Conservation (phyloP, 1,140 invertebrate genomes). For the Atopsyche davidsoni region DNA sequence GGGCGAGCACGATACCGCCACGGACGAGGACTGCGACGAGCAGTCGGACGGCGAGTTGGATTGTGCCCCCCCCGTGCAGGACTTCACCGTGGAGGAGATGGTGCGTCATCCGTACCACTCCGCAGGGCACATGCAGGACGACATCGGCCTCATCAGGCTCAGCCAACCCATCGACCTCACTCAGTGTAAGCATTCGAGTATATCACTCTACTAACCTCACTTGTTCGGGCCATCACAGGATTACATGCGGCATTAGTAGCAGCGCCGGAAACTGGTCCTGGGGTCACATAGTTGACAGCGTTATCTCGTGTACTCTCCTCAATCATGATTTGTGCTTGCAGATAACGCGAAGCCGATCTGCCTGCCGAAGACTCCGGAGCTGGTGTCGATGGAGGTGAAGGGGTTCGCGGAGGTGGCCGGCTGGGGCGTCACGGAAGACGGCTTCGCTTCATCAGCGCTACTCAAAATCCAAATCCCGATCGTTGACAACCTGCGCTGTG, state of each 20-base stretch:
- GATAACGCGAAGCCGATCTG: slow-evolving; percentile 60
- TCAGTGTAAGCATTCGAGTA: slow-evolving; percentile 7
- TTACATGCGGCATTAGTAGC: too few species aligned
- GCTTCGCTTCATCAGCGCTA: too few species aligned
- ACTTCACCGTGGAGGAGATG: slow-evolving; percentile 41
- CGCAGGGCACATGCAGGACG: slow-evolving; percentile 41
- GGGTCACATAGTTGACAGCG: too few species aligned
- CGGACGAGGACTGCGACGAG: slow-evolving; percentile 53
- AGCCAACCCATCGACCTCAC: slow-evolving; percentile 47
- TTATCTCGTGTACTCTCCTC: too few species aligned
- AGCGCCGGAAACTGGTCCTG: too few species aligned
- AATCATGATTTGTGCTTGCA: too few species aligned
- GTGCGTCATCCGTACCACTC: slow-evolving; percentile 42
- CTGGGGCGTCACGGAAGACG: slow-evolving; percentile 9
- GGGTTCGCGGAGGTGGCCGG: slow-evolving; percentile 6
- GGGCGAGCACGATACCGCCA: slow-evolving; percentile 57
- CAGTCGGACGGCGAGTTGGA: slow-evolving; percentile 37
- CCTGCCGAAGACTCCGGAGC: slow-evolving; percentile 44
- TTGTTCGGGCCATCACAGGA: too few species aligned
- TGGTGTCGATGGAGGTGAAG: slow-evolving; percentile 23
- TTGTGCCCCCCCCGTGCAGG: slow-evolving; percentile 54
- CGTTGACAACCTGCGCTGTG: too few species aligned
- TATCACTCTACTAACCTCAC: too few species aligned
- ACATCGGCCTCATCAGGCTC: slow-evolving; percentile 59
- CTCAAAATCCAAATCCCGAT: too few species aligned